Evolutionary conservation across 2,113 vertebrate species (phyloP).

Genomic region (Odocoileus virginianus): DNA sequence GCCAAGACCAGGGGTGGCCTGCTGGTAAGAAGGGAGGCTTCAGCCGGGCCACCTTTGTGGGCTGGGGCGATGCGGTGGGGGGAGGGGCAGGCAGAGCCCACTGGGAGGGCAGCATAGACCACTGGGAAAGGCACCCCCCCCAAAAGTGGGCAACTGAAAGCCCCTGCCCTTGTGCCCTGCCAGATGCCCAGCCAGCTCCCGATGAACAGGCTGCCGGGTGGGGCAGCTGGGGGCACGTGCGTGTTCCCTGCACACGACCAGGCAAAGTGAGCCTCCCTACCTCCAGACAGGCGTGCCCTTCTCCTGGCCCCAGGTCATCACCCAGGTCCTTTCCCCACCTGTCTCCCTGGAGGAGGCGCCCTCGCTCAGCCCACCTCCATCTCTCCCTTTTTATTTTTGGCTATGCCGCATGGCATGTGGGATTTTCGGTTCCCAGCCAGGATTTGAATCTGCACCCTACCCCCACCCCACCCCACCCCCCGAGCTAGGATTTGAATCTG

Average conservation of each 20-base stretch:
- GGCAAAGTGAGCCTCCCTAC: too few species aligned
- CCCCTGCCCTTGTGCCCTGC: not conserved
- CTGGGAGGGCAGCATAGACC: not conserved
- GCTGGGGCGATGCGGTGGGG: rapidly evolving
- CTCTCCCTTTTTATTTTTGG: not conserved
- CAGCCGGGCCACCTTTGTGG: not conserved
- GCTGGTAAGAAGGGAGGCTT: not conserved
- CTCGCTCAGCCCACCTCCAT: not conserved
- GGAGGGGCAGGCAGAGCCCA: not conserved
- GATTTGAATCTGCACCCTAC: not conserved
- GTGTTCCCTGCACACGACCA: too few species aligned
- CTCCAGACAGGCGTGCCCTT: rapidly evolving
- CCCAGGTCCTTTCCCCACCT: not conserved
- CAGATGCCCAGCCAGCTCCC: not conserved
- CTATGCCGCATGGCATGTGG: not conserved
- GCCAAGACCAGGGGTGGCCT: not conserved
- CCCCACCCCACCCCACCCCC: too few species aligned
- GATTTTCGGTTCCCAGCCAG: not conserved
- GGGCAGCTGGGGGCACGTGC: rapidly evolving
- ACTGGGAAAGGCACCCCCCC: not conserved
- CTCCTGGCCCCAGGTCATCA: rapidly evolving
- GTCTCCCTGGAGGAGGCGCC: not conserved
- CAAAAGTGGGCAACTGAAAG: rapidly evolving
- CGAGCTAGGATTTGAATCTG: too few species aligned
- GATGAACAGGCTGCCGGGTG: not conserved